Conservation (phyloP, 2,888 invertebrate genomes). For the Callosobruchus maculatus region DNA sequence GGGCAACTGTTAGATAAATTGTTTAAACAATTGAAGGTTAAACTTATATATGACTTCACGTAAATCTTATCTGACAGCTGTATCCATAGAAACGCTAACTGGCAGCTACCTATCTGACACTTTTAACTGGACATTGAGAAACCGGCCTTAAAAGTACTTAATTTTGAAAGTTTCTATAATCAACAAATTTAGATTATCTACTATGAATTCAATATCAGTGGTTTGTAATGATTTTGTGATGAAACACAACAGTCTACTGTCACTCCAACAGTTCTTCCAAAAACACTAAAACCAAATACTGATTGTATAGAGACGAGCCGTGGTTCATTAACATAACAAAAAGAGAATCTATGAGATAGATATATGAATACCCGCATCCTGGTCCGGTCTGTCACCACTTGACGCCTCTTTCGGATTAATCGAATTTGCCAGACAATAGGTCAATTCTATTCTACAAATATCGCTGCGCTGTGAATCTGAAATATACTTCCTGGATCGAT, state of each 20-base stretch:
- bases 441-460: not conserved
- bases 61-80: too few species aligned
- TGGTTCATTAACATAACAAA: not conserved
- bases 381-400: not conserved
- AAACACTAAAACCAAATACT: not conserved
- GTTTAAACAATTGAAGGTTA: too few species aligned
- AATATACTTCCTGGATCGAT: not conserved
- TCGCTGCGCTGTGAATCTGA: not conserved
- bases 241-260: not conserved
- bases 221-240: too few species aligned
- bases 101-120: too few species aligned
- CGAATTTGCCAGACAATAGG: not conserved
- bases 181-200: too few species aligned
- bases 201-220: too few species aligned
- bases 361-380: not conserved
- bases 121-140: too few species aligned
- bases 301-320: not conserved
- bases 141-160: too few species aligned
- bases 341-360: not conserved
- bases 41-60: too few species aligned
- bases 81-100: too few species aligned
- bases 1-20: too few species aligned
- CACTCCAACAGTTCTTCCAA: not conserved
- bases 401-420: not conserved
- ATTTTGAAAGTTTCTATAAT: too few species aligned